phyloP scores from a whole-genome alignment of 2,888 invertebrate species.

The Dugesia japonica region DNA sequence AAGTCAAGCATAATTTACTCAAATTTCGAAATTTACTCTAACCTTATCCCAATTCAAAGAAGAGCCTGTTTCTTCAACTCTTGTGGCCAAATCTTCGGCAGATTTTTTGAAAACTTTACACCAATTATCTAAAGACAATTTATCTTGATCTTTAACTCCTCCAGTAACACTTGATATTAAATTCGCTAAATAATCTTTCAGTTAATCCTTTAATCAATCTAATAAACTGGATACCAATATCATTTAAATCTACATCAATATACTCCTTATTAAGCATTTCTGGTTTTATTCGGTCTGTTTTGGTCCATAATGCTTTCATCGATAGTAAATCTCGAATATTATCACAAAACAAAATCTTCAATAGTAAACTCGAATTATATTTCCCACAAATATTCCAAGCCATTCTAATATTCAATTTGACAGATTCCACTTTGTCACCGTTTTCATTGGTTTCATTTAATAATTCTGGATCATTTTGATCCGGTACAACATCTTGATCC shows the following conservation, averaged over 20 bases:
- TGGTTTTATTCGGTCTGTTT: constrained; percentile 57
- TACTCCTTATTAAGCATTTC: constrained; percentile 52
- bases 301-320: constrained; percentile 89
- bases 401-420: constrained; percentile 53
- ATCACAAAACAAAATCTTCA: constrained; percentile 61
- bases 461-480: constrained; percentile 82
- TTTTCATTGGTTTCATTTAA: constrained; percentile 49
- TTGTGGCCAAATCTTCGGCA: neutral
- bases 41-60: constrained; percentile 24
- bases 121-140: neutral
- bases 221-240: neutral
- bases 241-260: neutral
- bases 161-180: neutral
- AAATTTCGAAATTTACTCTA: too few relatives aligned
- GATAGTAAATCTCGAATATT: constrained; percentile 81
- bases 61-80: neutral
- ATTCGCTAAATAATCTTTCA: neutral
- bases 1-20: too few relatives aligned
- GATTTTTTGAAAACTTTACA: constrained; percentile 14
- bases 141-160: constrained; percentile 15
- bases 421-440: constrained; percentile 32
- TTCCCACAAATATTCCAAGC: constrained; percentile 69
- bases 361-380: constrained; percentile 69
- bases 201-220: neutral
- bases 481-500: constrained; percentile 92